A percentile compares a stretch with the other conserved stretches of the same genome.
These are phyloP conservation scores for Dicentrarchus labrax DNA, from an alignment of 2,113 vertebrate species.

Conservation along the genomic window DNA sequence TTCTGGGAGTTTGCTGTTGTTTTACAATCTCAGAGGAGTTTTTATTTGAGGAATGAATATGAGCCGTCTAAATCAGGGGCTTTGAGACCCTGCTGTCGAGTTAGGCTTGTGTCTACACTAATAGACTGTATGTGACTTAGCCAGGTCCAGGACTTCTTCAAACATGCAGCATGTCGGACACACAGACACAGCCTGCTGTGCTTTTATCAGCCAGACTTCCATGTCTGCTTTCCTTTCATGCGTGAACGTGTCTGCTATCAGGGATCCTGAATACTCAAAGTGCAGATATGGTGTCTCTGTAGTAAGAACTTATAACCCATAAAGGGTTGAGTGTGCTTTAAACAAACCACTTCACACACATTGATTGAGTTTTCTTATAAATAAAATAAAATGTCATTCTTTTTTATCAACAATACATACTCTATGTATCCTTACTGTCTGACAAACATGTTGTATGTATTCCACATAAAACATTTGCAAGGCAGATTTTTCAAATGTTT, in stretches of 20 bases:
- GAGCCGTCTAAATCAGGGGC: conserved; percentile 42
- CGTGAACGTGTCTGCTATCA: conserved; percentile 40
- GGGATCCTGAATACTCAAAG: conserved; percentile 12
- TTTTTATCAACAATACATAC: not conserved
- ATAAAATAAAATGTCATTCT: not conserved
- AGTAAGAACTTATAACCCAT: not conserved
- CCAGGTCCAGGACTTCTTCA: conserved; percentile 47
- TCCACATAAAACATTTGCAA: not conserved
- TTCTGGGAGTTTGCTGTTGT: conserved; percentile 1
- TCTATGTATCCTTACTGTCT: not conserved
- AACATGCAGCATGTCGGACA: conserved; percentile 42
- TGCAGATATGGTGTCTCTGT: conserved; percentile 1
- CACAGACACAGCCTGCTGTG: conserved; percentile 20
- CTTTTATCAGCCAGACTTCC: conserved; percentile 56
- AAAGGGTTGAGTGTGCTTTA: not conserved
- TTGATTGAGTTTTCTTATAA: not conserved
- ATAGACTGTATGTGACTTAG: conserved; percentile 30
- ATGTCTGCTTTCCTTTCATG: conserved; percentile 53
- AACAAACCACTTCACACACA: not conserved
- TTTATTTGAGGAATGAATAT: conserved; percentile 36
- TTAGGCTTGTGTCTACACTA: conserved; percentile 21
- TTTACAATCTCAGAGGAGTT: conserved; percentile 20
- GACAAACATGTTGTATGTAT: not conserved
- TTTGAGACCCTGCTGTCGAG: conserved; percentile 36
- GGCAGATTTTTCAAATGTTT: not conserved